Percentiles rank a stretch among this genome's conserved stretches.
These are phyloP conservation scores for Danio tinwini DNA, from an alignment of 2,797 vertebrate species.

Conservation along the genomic window DNA sequence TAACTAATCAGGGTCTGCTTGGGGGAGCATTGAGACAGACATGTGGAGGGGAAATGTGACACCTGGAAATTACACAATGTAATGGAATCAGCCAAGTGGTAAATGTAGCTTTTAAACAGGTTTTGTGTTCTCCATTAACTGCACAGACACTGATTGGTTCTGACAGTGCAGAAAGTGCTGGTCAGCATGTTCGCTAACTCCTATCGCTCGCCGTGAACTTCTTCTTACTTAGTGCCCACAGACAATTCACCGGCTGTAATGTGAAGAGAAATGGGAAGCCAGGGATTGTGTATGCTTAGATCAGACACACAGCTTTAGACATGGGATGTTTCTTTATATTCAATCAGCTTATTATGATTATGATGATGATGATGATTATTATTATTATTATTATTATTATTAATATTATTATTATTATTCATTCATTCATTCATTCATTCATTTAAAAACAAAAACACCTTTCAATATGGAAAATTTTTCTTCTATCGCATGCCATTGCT, in stretches of 20 bases:
- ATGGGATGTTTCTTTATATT: too few relatives aligned
- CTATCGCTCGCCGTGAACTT: conserved; percentile 64
- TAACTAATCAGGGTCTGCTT: conserved; percentile 79
- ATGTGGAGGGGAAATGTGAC: conserved; percentile 90
- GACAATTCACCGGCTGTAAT: conserved; percentile 53
- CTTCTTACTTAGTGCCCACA: conserved; percentile 67
- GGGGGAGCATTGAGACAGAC: conserved; percentile 84
- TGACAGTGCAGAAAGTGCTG: conserved; percentile 85
- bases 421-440: too few relatives aligned
- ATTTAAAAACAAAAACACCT: too few relatives aligned
- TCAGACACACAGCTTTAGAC: background rate
- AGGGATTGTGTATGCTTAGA: conserved; percentile 2
- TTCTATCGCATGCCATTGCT: too few relatives aligned
- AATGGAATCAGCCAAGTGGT: conserved; percentile 99
- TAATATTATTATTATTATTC: too few relatives aligned
- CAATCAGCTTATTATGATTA: too few relatives aligned
- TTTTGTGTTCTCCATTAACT: conserved; percentile 97
- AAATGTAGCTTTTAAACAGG: conserved; percentile 99
- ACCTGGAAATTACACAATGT: conserved; percentile 95
- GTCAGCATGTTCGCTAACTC: conserved; percentile 82
- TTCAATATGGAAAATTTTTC: too few relatives aligned
- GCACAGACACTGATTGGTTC: conserved; percentile 89
- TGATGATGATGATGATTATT: too few relatives aligned
- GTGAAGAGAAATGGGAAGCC: conserved; percentile 28
- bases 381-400: too few relatives aligned